Evolutionary conservation across 2,113 vertebrate genomes (phyloP).

Genomic region (Okapia johnstoni): DNA sequence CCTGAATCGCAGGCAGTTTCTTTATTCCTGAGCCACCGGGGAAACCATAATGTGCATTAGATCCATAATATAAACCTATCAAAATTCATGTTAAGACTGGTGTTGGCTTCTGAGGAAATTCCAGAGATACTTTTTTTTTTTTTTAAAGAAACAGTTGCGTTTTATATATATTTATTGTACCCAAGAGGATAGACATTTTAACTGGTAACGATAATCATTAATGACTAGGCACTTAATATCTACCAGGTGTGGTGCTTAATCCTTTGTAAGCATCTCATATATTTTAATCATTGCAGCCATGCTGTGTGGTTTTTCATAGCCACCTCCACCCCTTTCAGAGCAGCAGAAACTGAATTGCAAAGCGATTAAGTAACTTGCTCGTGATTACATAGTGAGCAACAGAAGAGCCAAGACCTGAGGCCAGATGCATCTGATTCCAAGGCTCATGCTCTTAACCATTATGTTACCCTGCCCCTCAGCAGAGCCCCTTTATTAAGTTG

Average conservation of each 20-base stretch:
- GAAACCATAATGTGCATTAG: neutral
- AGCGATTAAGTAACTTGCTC: constrained; percentile 26
- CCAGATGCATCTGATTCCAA: neutral
- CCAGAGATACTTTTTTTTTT: neutral
- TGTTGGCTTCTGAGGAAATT: neutral
- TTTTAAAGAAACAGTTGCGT: neutral
- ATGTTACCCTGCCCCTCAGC: neutral
- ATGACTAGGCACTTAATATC: neutral
- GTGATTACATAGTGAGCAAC: neutral
- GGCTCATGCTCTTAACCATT: neutral
- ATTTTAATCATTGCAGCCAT: neutral
- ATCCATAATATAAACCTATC: neutral
- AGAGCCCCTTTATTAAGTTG: neutral
- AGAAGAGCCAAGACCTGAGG: neutral
- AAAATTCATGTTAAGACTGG: neutral
- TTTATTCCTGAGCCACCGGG: neutral
- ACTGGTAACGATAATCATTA: neutral
- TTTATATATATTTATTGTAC: neutral
- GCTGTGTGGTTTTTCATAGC: neutral
- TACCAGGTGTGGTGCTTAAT: neutral
- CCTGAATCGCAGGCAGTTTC: neutral
- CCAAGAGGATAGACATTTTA: neutral
- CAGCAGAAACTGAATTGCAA: neutral
- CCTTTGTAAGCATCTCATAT: neutral
- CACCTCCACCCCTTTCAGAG: neutral